Evolutionary conservation across 2,113 vertebrate genomes (phyloP).

Genomic region (Rhynchopsitta pachyrhyncha): DNA sequence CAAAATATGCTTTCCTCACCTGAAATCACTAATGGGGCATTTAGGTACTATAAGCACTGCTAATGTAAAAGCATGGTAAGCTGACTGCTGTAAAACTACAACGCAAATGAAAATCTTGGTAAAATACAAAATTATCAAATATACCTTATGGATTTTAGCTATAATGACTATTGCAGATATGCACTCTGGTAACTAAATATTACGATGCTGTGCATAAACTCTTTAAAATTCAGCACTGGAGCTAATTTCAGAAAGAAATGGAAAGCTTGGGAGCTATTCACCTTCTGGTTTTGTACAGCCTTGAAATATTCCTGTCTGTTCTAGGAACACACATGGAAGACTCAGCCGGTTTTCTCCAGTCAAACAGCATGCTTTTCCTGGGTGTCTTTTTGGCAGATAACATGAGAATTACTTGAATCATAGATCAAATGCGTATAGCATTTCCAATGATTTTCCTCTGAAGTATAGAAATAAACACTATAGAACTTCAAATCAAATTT

Average conservation of each 20-base stretch:
- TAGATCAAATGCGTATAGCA: neutral
- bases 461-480: neutral
- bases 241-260: slow-evolving; percentile 34
- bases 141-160: neutral
- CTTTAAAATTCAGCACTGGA: slow-evolving; percentile 23
- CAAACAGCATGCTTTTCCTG: neutral
- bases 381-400: slow-evolving; percentile 27
- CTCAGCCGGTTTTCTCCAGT: neutral
- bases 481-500: neutral
- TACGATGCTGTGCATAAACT: neutral
- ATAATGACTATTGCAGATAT: neutral
- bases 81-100: neutral
- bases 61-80: neutral
- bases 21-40: neutral
- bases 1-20: neutral
- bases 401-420: slow-evolving; percentile 11
- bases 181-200: slow-evolving; percentile 31
- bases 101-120: neutral
- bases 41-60: neutral
- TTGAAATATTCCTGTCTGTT: neutral
- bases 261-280: neutral
- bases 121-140: slow-evolving; percentile 18
- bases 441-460: neutral
- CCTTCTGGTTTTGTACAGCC: neutral
- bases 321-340: neutral